Evolutionary conservation across 2,797 vertebrate genomes (phyloP), one percentile per base, ranked within the genome.

Genomic region (Borostomias antarcticus): DNA sequence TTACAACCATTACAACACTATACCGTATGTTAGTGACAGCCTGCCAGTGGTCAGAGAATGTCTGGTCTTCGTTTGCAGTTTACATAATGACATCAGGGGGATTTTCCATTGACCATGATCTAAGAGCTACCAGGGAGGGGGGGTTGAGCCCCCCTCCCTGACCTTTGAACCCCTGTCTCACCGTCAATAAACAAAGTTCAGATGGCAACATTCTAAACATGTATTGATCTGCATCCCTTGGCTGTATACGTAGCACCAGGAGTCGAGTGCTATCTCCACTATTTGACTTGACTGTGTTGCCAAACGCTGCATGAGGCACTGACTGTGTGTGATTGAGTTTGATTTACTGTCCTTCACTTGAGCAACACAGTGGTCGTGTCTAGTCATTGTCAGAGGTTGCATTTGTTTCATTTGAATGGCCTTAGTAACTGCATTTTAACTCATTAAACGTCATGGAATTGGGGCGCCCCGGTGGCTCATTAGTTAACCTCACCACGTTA

Each of bases 91-190:
- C 59, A 29, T 30, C 59, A 50, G 60, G 17, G 56, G 28, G 11
- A 33, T 11, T 57, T 57, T 72, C 26, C 23, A 28, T 1, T 29
- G 32, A 50, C 47, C 48, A 17, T 9, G 50, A 54, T 56, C 21
- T 13, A 21, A 19, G 26, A 25, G 33, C 53, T 5, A 37, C 23
- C 65, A 37, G 66, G 17, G 30, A 61, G 1, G 33, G 54, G 47
- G 26, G 57, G 40, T 23, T 51, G 29, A n/a, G n/a, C n/a, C n/a
- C n/a, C n/a, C n/a, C 3, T 26, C 58, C 40, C 54, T 67, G 64
- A 70, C 62, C 78, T 75, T 80, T 80, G 63, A 76, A 68, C 62
- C 69, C 7, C 32, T 25, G 53, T 51, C 53, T 65, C 56, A 72
- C 71, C 32, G 51, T 10, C 63, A 64, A 64, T 53, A 69, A 72